Evolutionary conservation across 2,113 vertebrate genomes (phyloP), one percentile per base, ranked within the genome.

Genomic region (Mobula birostris): DNA sequence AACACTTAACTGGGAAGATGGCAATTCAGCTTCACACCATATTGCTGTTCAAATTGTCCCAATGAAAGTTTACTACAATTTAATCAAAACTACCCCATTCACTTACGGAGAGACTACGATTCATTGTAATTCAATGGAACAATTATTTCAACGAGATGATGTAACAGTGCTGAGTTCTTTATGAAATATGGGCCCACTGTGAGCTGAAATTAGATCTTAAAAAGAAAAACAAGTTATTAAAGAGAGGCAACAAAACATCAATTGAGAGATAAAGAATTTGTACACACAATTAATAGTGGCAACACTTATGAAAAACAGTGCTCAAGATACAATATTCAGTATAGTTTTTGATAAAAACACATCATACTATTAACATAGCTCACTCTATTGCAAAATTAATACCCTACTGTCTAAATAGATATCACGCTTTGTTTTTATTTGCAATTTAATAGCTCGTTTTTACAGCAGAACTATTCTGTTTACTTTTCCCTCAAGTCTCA

Each of bases 401-500:
- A 61, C 29, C 2, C 36, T 8, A 36, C 32, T 29, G 68, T 93
- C 32, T 27, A 93, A 72, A 27, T 93, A 74, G 74, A 74, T 15
- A 72, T 72, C 66, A 48, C n/a, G 15, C 32, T 92, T 92, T 21
- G 2, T 1, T 36, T 70, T 9, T 40, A 66, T 19, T n/a, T 66
- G 29, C n/a, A 7, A 68, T 32, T 68, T 74, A 3, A 11, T 27
- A 12, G 21, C 36, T 48, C 36, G 36, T 40, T 9, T 93, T 74
- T 70, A 48, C 32, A 7, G 27, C 36, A 93, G 72, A 72, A 93
- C 19, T 12, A 36, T 29, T 5, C n/a, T 93, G 68, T 74, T 93
- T 88, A 88, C 29, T 88, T 88, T 88, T 93, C 90, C 90, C 90
- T 72, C 15, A 48, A 72, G 24, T 12, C 90, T 40, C 32, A 74